Conservation (phyloP, 92 coral and sea anemone species). For the Pocillopora grandis region DNA sequence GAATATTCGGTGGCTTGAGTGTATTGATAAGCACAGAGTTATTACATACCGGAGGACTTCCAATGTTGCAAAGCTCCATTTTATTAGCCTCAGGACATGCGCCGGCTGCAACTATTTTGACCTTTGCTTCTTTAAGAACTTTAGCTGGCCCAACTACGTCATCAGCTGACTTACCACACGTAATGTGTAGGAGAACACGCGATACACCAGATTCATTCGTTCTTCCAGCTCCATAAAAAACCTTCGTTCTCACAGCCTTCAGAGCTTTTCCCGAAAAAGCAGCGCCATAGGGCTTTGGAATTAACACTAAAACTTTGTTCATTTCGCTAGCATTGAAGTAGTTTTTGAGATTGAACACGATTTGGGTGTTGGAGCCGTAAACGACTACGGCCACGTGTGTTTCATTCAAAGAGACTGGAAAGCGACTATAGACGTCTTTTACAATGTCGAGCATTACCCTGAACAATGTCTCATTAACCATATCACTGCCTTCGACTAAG, state of each 20-base stretch:
- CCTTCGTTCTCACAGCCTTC: slow-evolving; percentile 58
- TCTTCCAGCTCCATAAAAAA: slow-evolving; percentile 56
- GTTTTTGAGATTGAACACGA: slow-evolving; percentile 61
- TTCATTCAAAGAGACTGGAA: slow-evolving; percentile 69
- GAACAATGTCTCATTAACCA: slow-evolving; percentile 59
- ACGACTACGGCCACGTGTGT: slow-evolving; percentile 75
- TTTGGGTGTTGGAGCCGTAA: slow-evolving; percentile 56
- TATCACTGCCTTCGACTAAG: slow-evolving; percentile 75
- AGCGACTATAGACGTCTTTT: slow-evolving; percentile 64
- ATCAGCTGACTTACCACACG: slow-evolving; percentile 78
- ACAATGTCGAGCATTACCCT: slow-evolving; percentile 68
- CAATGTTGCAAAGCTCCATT: slow-evolving; percentile 69
- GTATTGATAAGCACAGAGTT: slow-evolving; percentile 74
- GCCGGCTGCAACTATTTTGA: slow-evolving; percentile 68
- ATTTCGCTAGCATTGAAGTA: slow-evolving; percentile 50
- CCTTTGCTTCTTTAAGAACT: slow-evolving; percentile 52
- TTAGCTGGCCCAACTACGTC: slow-evolving; percentile 64
- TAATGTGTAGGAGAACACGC: slow-evolving; percentile 59
- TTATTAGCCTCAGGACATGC: slow-evolving; percentile 64
- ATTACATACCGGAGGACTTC: slow-evolving; percentile 79
- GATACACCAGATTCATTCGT: slow-evolving; percentile 39
- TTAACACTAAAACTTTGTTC: slow-evolving; percentile 48
- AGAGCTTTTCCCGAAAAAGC: slow-evolving; percentile 70
- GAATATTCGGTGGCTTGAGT: slow-evolving; percentile 64
- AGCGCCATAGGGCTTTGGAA: slow-evolving; percentile 61